phyloP scores from a whole-genome alignment of 2,113 vertebrate genomes.

The Castor canadensis region DNA sequence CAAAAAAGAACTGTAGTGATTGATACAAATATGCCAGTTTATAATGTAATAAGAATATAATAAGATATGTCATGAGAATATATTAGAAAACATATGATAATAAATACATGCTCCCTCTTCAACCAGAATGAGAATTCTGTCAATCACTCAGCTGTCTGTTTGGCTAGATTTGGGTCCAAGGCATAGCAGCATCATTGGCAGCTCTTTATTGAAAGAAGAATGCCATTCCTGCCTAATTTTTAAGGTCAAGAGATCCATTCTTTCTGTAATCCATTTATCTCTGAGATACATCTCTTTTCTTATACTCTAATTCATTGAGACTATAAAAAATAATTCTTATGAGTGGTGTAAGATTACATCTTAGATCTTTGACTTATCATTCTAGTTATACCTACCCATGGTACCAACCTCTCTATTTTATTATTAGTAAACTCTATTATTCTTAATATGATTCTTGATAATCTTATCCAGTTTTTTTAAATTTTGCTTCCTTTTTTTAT shows the following conservation, averaged over 20 bases:
- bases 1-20: background rate
- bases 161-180: background rate
- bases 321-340: background rate
- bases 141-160: background rate
- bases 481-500: conserved; percentile 8
- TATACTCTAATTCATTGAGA: background rate
- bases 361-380: background rate
- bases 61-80: background rate
- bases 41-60: background rate
- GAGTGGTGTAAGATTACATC: background rate
- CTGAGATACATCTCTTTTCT: background rate
- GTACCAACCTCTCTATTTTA: background rate
- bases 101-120: background rate
- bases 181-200: background rate
- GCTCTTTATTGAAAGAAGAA: background rate
- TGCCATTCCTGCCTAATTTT: background rate
- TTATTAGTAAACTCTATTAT: background rate
- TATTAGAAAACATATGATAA: background rate
- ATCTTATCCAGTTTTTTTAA: background rate
- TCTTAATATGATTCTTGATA: background rate
- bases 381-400: background rate
- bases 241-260: background rate
- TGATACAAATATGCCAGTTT: background rate
- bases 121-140: background rate
- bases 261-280: background rate